Conservation (phyloP, 2,113 vertebrate genomes). For the Heteronetta atricapilla region DNA sequence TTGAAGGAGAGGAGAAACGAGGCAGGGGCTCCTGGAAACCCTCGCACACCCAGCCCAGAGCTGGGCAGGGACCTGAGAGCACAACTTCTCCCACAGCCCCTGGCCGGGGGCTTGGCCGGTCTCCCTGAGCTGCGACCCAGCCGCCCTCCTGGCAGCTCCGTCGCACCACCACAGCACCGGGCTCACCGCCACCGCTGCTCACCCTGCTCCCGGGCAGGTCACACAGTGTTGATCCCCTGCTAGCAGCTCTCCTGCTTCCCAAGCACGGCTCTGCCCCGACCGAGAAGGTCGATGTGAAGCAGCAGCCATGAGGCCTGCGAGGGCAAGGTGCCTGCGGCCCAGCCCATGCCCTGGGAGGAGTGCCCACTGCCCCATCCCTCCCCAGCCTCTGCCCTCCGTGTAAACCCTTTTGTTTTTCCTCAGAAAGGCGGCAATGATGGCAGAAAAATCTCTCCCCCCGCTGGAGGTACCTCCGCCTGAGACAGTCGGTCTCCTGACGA, state of each 20-base stretch:
- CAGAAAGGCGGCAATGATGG: conserved; percentile 46
- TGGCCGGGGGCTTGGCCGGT: no score
- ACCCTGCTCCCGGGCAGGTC: no score
- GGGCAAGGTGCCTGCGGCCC: not conserved
- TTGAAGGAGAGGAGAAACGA: conserved; percentile 15
- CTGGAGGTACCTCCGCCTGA: conserved; percentile 42
- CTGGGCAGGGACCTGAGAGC: not conserved
- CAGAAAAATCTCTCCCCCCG: conserved; percentile 34
- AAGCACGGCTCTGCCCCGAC: no score
- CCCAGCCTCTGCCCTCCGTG: not conserved
- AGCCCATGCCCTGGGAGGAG: no score
- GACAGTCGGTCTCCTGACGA: conserved; percentile 44
- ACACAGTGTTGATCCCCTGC: no score
- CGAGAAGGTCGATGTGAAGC: no score
- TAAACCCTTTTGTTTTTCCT: conserved; percentile 20
- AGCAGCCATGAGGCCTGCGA: no score
- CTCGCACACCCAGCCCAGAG: not conserved
- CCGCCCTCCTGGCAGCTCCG: no score
- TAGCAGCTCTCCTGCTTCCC: no score
- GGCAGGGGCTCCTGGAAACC: not conserved
- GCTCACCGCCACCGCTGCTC: no score
- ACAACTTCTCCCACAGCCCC: not conserved
- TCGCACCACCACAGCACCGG: no score
- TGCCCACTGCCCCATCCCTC: not conserved
- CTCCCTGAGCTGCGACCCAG: no score